Evolutionary conservation across 2,888 invertebrate species (phyloP), one percentile per base, ranked within the genome.

Genomic region (Pseudoips prasinana): DNA sequence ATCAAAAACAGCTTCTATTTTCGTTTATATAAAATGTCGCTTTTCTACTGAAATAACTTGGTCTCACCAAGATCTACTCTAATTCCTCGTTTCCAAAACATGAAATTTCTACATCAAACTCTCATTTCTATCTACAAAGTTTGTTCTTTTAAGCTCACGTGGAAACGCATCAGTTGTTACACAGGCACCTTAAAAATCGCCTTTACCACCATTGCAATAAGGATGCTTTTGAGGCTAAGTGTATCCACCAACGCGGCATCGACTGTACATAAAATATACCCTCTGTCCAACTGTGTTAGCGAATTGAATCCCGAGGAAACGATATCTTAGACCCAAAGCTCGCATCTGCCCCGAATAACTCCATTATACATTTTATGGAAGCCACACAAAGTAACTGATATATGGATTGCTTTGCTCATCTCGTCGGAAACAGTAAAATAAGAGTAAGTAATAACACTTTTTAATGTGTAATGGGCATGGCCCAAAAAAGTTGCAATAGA

Each of bases 301-400:
- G 46, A 49, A 53, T 53, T 49, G 48, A 57, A 56, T 52, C 54
- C 46, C 49, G 38, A 33, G 46, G 53, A 49, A 49, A 49, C 39
- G 46, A 49, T 55, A 57, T 46, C 38, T 41, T 30, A 44, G 41
- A 33, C 52, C 39, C 39, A 22, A 20, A 38, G 33, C 40, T 39
- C 39, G 26, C 43, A 38, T 36, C 53, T 55, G 38, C 39, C 26
- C 36, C 36, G 47, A 54, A 49, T 39, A 54, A 36, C 35, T 41
- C 29, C 36, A 41, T 48, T 54, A 41, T 45, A 39, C 42, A 40
- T 36, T 39, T 45, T 49, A 45, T 28, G 20, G 27, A 26, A 17
- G 32, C 20, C 10, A 22, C 36, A 41, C 24, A 9, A 27, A 45
- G 46, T 48, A 36, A 33, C 35, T 32, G 32, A 31, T 25, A 44